Percentiles rank a stretch among this genome's conserved stretches.
Evolutionary conservation across 2,888 invertebrate genomes (phyloP).

Genomic region (Choristoneura rosaceana): DNA sequence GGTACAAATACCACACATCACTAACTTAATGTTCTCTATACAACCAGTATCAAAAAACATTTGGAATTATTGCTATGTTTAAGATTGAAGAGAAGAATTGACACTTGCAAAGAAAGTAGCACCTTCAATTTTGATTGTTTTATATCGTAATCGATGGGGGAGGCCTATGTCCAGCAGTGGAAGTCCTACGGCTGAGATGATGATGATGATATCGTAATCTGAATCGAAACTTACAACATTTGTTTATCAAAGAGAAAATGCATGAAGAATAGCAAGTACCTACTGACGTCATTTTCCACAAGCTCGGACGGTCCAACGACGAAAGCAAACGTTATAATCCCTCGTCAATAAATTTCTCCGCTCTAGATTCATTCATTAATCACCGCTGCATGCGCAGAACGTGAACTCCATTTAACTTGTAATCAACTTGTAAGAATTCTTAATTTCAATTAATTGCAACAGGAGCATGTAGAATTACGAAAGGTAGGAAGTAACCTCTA

Average conservation of each 20-base stretch:
- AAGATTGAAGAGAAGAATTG: too few relatives aligned
- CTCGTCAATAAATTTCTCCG: conserved; percentile 39
- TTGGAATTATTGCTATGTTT: too few relatives aligned
- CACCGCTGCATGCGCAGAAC: conserved; percentile 6
- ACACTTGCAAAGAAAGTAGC: too few relatives aligned
- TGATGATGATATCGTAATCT: too few relatives aligned
- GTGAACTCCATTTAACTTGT: conserved; percentile 19
- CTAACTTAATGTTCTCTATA: too few relatives aligned
- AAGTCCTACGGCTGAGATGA: too few relatives aligned
- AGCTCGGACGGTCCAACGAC: conserved; percentile 9
- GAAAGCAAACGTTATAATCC: conserved; percentile 36
- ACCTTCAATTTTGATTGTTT: too few relatives aligned
- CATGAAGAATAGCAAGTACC: not conserved
- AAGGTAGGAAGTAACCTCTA: not conserved
- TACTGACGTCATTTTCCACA: conserved; percentile 12
- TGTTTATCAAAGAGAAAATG: conserved; percentile 15
- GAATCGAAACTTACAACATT: too few relatives aligned
- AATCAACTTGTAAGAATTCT: conserved; percentile 8
- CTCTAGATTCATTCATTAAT: conserved; percentile 36
- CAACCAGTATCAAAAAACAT: too few relatives aligned
- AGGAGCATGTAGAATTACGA: not conserved
- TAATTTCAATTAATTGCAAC: conserved; percentile 5
- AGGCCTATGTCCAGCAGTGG: too few relatives aligned
- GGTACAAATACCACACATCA: too few relatives aligned
- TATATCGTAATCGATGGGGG: too few relatives aligned